Evolutionary conservation across 2,113 vertebrate species (phyloP), one percentile per base, ranked within the genome.

Genomic region (Parus major): DNA sequence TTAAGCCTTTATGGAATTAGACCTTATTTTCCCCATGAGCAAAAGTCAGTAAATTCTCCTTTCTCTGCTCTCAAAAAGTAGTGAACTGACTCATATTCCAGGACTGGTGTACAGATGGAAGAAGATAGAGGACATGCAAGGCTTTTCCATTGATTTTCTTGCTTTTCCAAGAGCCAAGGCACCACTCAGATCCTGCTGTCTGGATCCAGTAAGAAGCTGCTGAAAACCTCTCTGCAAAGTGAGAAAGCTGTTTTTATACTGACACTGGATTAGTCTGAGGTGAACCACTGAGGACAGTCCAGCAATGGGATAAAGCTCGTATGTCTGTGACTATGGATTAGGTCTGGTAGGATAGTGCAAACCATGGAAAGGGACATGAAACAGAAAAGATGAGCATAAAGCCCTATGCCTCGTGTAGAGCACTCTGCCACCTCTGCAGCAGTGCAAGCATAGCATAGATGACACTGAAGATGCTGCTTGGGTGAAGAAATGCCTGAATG

Each of bases 171-270:
- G 66, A 66, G 50, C 16, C 42, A n/a, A 72, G 64, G 33, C 82
- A 90, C 39, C 31, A 50, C 1, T 0, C 12, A 31, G 28, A 12
- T 41, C 50, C 65, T 88, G 57, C 36, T 92, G 57, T 69, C 85
- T 68, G 24, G 46, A 84, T 93, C 68, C 49, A 73, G 33, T 9
- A 46, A 71, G 47, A 84, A 85, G 36, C 39, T 91, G 63, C 52
- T 55, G 72, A 93, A 94, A 90, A 33, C 36, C 39, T 57, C 36
- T 72, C 56, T 77, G 33, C 44, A 80, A 71, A 95, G 69, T 61
- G 35, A 81, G 75, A 81, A 93, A 95, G 64, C 65, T 93, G 69
- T 10, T 68, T 95, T 95, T 94, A 39, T 88, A 86, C 83, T 93
- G 94, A 85, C 50, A 41, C 57, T 50, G 69, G 76, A 90, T 92